These are phyloP conservation scores for Lamellibrachia columna DNA, from an alignment of 2,888 invertebrate species.

Conservation along the genomic window DNA sequence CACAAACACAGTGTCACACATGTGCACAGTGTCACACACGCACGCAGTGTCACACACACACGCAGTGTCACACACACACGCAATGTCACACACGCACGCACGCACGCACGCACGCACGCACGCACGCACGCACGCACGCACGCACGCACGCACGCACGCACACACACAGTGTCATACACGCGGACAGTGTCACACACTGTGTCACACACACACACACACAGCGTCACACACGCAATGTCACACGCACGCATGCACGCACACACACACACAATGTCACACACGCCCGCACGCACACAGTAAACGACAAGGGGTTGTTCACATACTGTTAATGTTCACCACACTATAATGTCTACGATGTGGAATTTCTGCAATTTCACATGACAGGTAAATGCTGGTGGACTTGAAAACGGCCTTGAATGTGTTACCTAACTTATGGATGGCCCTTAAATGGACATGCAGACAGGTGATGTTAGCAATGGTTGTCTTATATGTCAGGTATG, in stretches of 20 bases:
- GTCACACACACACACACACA: constrained; percentile 16
- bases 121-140: background rate
- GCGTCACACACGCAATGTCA: background rate
- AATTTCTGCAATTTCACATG: background rate
- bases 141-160: background rate
- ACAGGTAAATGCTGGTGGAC: background rate
- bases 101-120: background rate
- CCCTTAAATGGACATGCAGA: too few relatives aligned
- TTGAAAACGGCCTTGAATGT: too few relatives aligned
- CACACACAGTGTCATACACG: constrained; percentile 7
- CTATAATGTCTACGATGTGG: background rate
- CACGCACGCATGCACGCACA: too few relatives aligned
- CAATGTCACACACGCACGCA: background rate
- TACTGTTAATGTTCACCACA: background rate
- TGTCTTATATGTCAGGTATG: too few relatives aligned
- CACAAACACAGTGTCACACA: background rate
- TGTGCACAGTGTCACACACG: background rate
- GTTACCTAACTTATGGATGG: too few relatives aligned
- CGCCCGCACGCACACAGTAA: too few relatives aligned
- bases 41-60: background rate
- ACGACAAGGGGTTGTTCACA: too few relatives aligned
- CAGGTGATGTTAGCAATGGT: too few relatives aligned
- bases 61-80: background rate
- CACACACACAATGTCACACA: too few relatives aligned
- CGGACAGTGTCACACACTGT: background rate